Conservation (phyloP, 1,140 invertebrate species). For the Drosophila miranda region DNA sequence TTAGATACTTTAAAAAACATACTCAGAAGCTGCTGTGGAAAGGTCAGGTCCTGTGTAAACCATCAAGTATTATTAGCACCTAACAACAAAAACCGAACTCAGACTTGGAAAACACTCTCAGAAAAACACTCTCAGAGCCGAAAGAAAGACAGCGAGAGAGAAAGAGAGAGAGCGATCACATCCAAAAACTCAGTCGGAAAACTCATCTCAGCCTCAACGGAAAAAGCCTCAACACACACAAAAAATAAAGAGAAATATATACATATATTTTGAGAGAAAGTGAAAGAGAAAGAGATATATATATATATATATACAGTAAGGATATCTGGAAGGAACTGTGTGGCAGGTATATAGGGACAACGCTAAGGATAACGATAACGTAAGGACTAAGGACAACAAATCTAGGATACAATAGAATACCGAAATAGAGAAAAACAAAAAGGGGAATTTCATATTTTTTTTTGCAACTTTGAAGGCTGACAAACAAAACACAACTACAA, state of each 20-base stretch:
- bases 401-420: constrained; percentile 44
- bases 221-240: constrained; percentile 36
- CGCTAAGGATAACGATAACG: constrained; percentile 56
- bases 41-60: constrained; percentile 13
- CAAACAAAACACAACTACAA: constrained; percentile 26
- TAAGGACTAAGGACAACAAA: constrained; percentile 49
- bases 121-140: constrained; percentile 12
- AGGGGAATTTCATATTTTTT: constrained; percentile 34
- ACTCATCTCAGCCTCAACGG: constrained; percentile 47
- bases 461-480: constrained; percentile 77
- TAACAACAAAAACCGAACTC: constrained; percentile 40
- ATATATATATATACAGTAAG: constrained; percentile 26
- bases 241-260: constrained; percentile 14
- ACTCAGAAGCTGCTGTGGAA: constrained; percentile 66
- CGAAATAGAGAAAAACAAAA: constrained; percentile 18
- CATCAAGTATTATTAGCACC: constrained; percentile 71
- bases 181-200: constrained; percentile 31
- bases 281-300: neutral
- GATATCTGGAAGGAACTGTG: constrained; percentile 33
- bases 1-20: constrained; percentile 66
- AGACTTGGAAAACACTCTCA: constrained; percentile 21
- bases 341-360: constrained; percentile 74
- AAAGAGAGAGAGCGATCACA: neutral
- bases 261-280: neutral
- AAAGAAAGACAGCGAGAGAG: neutral